Evolutionary conservation across 2,888 invertebrate species (phyloP).

Genomic region (Actias luna): DNA sequence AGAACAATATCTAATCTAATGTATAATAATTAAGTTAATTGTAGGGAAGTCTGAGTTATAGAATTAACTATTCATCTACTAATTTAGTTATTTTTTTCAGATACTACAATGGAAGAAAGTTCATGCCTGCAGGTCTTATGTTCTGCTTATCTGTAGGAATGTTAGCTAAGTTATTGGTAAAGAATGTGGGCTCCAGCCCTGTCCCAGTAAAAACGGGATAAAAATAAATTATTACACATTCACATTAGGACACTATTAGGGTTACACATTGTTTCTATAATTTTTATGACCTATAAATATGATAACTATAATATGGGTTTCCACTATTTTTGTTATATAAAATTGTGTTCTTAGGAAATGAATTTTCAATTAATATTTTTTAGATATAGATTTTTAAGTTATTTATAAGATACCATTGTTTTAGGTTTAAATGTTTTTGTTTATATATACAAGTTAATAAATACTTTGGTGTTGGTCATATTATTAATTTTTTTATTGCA

Average conservation of each 20-base stretch:
- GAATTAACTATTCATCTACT: neutral
- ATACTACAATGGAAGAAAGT: conserved; percentile 91
- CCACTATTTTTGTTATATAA: neutral
- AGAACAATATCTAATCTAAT: no score
- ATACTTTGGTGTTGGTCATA: neutral
- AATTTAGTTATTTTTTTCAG: conserved; percentile 42
- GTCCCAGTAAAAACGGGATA: conserved; percentile 32
- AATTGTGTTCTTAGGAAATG: neutral
- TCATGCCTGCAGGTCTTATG: conserved; percentile 97
- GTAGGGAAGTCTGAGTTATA: no score
- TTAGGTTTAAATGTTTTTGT: neutral
- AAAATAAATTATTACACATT: neutral
- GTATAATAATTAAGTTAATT: no score
- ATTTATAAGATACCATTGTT: neutral
- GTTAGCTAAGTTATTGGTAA: conserved; percentile 76
- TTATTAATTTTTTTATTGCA: neutral
- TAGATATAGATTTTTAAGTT: neutral
- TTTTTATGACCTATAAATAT: neutral
- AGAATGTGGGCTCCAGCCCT: conserved; percentile 62
- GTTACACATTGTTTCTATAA: neutral
- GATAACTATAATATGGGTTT: neutral
- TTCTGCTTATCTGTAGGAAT: conserved; percentile 85
- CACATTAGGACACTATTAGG: neutral
- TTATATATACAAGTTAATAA: neutral
- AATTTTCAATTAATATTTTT: neutral